Percentiles rank a stretch among this genome's conserved stretches.
These are phyloP conservation scores for Melopsittacus undulatus DNA, from an alignment of 2,797 vertebrate species.

Conservation along the genomic window DNA sequence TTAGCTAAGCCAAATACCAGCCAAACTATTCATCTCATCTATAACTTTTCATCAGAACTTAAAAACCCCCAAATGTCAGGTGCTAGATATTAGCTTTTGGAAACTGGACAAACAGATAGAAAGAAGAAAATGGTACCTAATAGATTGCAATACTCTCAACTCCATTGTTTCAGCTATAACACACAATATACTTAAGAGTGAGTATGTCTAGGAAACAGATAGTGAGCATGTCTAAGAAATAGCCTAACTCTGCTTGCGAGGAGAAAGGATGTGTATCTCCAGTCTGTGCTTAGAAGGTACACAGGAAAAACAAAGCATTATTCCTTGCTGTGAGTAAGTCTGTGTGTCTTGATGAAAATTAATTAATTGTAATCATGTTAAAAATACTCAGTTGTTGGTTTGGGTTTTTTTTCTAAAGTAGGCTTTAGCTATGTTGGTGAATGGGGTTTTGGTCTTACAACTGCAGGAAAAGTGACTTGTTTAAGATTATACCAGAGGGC, in stretches of 20 bases:
- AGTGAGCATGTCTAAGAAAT: conserved; percentile 83
- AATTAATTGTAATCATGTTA: not conserved
- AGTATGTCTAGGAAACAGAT: conserved; percentile 85
- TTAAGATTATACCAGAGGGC: not conserved
- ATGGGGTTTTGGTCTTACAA: not conserved
- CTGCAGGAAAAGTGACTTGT: not conserved
- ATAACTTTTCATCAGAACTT: not conserved
- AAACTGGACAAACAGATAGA: not conserved
- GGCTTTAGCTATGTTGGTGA: not conserved
- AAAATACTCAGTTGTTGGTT: not conserved
- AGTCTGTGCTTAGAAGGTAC: conserved; percentile 82
- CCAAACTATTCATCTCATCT: not conserved
- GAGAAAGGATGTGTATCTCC: conserved; percentile 78
- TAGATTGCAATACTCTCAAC: not conserved
- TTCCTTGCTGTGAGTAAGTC: not conserved
- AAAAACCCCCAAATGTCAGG: not conserved
- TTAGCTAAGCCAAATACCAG: not conserved
- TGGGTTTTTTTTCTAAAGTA: not conserved
- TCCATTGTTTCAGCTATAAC: conserved; percentile 74
- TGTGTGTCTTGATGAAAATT: not conserved
- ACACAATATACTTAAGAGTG: conserved; percentile 79
- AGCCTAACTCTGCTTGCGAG: conserved; percentile 80
- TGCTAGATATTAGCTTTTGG: not conserved
- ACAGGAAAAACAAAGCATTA: not conserved
- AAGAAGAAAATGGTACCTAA: not conserved